Conservation (phyloP, 1,140 invertebrate genomes). For the Cylas formicarius region DNA sequence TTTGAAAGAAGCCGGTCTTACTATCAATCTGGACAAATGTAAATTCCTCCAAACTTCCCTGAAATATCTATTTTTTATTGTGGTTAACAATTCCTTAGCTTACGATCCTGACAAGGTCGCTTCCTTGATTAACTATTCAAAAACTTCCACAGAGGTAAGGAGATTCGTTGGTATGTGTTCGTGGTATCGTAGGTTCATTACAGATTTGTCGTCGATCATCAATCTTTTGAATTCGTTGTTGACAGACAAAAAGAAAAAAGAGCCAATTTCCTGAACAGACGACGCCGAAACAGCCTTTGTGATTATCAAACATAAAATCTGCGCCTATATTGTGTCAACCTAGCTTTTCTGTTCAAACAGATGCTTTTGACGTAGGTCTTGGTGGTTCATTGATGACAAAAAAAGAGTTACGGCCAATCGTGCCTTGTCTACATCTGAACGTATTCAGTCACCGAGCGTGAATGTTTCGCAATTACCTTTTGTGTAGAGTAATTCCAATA, state of each 20-base stretch:
- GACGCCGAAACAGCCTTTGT: constrained; percentile 16
- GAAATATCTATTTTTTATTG: constrained; percentile 37
- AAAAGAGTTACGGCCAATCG: constrained; percentile 27
- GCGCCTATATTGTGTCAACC: constrained; percentile 26
- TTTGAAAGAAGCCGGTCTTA: constrained; percentile 22
- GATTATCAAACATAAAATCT: constrained; percentile 23
- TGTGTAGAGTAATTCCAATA: constrained; percentile 41
- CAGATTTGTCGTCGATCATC: constrained; percentile 36
- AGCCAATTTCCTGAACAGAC: too few species aligned
- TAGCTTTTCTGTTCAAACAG: constrained; percentile 26
- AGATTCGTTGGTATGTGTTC: constrained; percentile 31
- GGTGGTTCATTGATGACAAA: constrained; percentile 18
- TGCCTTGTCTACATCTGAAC: constrained; percentile 25
- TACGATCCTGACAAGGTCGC: constrained; percentile 27
- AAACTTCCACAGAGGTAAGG: constrained; percentile 29
- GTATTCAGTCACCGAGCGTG: constrained; percentile 43
- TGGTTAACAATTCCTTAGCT: constrained; percentile 34
- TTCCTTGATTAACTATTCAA: constrained; percentile 30
- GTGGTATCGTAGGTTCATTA: constrained; percentile 44
- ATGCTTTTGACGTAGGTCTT: constrained; percentile 21
- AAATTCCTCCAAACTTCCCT: constrained; percentile 33
- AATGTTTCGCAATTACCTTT: constrained; percentile 44
- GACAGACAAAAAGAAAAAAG: constrained; percentile 31
- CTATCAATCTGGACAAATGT: too few species aligned
- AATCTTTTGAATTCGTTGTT: constrained; percentile 39